phyloP scores from a whole-genome alignment of 2,113 vertebrate genomes.

The Ochotona princeps region DNA sequence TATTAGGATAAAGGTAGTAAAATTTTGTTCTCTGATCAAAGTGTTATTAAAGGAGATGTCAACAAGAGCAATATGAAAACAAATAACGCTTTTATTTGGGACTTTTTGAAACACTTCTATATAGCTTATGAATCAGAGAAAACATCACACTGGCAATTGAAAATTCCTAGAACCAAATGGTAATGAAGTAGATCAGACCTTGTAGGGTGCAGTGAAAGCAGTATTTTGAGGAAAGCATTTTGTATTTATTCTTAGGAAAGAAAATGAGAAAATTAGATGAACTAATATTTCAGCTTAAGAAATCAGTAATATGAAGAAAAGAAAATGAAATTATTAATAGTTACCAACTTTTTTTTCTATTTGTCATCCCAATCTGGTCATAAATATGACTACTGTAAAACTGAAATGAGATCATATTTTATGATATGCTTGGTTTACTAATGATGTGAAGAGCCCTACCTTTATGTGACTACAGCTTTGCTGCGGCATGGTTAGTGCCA shows the following conservation, averaged over 20 bases:
- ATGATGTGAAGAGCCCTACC: conserved; percentile 4
- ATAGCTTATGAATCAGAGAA: conserved; percentile 31
- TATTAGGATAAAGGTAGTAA: conserved; percentile 5
- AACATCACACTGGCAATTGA: conserved; percentile 21
- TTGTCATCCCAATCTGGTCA: background rate
- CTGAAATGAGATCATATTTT: conserved; percentile 57
- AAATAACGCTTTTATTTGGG: conserved; percentile 14
- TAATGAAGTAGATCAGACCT: conserved; percentile 36
- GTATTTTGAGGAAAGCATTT: conserved; percentile 34
- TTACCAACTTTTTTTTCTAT: background rate
- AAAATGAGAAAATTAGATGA: conserved; percentile 8
- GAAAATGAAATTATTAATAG: background rate
- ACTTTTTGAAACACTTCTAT: conserved; percentile 38
- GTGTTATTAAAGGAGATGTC: background rate
- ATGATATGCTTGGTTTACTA: conserved; percentile 4
- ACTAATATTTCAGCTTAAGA: background rate
- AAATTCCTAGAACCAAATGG: conserved; percentile 11
- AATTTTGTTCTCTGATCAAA: background rate
- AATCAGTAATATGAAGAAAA: conserved; percentile 50
- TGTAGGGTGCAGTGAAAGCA: conserved; percentile 12
- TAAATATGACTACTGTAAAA: conserved; percentile 4
- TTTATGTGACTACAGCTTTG: conserved; percentile 26
- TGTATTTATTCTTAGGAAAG: conserved; percentile 15
- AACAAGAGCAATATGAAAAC: conserved; percentile 5
- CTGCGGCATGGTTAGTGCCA: background rate